Conservation (phyloP, 2,113 vertebrate species). For the Hippolais icterina region DNA sequence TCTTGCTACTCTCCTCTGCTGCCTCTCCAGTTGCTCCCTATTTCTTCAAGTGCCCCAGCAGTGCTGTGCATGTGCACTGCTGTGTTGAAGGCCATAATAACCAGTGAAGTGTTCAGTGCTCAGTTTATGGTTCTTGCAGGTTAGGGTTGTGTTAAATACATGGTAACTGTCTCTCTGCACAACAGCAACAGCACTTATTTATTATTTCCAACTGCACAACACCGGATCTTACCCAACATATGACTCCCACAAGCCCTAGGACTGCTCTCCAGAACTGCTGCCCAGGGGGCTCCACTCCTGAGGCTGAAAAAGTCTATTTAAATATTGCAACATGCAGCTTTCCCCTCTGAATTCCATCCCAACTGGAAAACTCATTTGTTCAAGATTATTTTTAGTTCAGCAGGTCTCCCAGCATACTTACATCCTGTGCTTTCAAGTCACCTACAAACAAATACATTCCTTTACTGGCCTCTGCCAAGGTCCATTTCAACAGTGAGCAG, state of each 20-base stretch:
- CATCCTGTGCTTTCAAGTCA: neutral
- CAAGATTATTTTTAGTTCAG: neutral
- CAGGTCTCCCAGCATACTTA: neutral
- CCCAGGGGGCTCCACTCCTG: neutral
- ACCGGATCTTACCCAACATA: neutral
- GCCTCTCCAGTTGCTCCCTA: neutral
- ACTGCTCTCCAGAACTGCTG: neutral
- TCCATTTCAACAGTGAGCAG: neutral
- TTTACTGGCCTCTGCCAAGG: neutral
- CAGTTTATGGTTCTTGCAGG: neutral
- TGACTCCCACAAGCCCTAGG: fast-evolving
- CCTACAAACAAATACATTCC: neutral
- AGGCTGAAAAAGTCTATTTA: neutral
- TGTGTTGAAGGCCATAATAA: neutral
- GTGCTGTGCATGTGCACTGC: neutral
- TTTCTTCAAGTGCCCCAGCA: neutral
- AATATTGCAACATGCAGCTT: neutral
- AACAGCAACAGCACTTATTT: neutral
- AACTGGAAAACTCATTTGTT: neutral
- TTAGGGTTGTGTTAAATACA: neutral
- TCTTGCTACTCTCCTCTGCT: neutral
- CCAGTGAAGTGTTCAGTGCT: neutral
- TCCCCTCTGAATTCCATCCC: neutral
- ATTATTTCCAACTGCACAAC: neutral
- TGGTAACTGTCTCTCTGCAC: neutral